These are phyloP conservation scores for Micronycteris hirsuta DNA, from an alignment of 2,113 vertebrate species.

Conservation along the genomic window DNA sequence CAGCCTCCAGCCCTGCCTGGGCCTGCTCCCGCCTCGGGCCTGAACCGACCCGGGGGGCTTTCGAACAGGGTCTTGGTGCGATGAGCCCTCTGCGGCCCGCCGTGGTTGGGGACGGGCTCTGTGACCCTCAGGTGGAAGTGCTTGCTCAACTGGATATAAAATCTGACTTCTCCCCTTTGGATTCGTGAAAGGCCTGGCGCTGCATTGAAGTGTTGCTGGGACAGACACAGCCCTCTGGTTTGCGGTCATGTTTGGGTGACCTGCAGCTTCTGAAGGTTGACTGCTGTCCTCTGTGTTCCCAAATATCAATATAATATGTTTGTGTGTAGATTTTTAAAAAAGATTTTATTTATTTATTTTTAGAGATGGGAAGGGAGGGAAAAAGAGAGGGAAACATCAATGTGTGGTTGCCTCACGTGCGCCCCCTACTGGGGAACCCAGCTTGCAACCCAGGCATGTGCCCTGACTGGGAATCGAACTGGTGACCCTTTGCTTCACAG, in stretches of 20 bases:
- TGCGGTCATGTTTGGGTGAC: not conserved
- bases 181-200: not conserved
- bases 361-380: too few species aligned
- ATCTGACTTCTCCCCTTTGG: not conserved
- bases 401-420: too few species aligned
- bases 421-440: too few species aligned
- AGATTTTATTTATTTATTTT: too few species aligned
- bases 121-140: not conserved
- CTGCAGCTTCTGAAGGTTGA: not conserved
- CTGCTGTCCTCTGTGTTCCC: not conserved
- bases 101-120: not conserved
- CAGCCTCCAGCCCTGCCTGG: not conserved
- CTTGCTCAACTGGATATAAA: not conserved
- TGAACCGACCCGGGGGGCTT: too few species aligned
- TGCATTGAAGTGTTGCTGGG: not conserved
- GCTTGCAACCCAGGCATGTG: too few species aligned
- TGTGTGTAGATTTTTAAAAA: not conserved
- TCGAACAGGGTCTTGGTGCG: not conserved
- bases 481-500: too few species aligned
- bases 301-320: not conserved
- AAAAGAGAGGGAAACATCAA: too few species aligned
- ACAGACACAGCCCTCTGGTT: not conserved
- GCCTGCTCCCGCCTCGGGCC: not conserved
- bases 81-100: too few species aligned
- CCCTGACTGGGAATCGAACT: too few species aligned